A percentile compares a stretch with the other conserved stretches of the same genome.
Evolutionary conservation across 2,888 invertebrate genomes (phyloP).

Genomic region (Brachynemurus nebulosus): DNA sequence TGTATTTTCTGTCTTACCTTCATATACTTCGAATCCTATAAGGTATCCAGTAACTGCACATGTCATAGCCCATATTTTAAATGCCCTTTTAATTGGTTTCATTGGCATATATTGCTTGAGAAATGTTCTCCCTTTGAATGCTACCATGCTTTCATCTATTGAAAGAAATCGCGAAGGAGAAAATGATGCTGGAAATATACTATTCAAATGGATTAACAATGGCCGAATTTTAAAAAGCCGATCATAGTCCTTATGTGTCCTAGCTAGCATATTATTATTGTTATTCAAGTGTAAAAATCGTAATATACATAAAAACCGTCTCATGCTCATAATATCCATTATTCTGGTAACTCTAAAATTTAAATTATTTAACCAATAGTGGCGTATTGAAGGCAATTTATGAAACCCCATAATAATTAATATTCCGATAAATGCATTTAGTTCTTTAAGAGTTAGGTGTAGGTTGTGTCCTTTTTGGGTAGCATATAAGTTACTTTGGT

Average conservation of each 20-base stretch:
- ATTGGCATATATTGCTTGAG: conserved; percentile 18
- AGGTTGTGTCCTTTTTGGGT: not conserved
- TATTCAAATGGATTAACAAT: not conserved
- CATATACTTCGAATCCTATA: conserved; percentile 18
- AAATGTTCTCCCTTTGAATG: conserved; percentile 15
- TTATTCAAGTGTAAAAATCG: not conserved
- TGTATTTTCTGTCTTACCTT: conserved; percentile 15
- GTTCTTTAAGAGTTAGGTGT: not conserved
- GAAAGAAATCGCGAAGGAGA: not conserved
- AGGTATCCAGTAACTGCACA: conserved; percentile 17
- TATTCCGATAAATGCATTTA: not conserved
- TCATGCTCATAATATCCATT: not conserved
- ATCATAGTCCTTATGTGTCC: not conserved
- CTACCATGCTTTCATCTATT: conserved; percentile 10
- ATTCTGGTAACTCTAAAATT: not conserved
- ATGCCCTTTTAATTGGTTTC: conserved; percentile 18
- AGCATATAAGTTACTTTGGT: not conserved
- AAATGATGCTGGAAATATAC: not conserved
- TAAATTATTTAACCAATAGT: not conserved
- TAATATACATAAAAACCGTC: not conserved
- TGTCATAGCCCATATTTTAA: conserved; percentile 19
- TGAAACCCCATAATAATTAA: conserved; percentile 2
- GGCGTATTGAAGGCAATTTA: not conserved
- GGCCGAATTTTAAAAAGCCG: not conserved
- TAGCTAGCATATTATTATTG: not conserved